These are phyloP conservation scores for Rhyacophila brunnea DNA, from an alignment of 1,140 invertebrate genomes.

Conservation along the genomic window DNA sequence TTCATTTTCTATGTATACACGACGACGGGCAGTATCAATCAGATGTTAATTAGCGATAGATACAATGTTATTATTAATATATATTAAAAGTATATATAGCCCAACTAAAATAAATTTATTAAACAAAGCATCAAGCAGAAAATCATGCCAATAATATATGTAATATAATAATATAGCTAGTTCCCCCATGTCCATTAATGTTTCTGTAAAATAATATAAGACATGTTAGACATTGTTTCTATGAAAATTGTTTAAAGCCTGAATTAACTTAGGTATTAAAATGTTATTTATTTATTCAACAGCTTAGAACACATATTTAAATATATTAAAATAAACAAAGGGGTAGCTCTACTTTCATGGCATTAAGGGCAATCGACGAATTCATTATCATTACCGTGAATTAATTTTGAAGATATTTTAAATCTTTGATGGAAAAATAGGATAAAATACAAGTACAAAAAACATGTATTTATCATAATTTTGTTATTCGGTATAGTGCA, in stretches of 20 bases:
- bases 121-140: constrained; percentile 22
- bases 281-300: constrained; percentile 16
- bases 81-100: constrained; percentile 11
- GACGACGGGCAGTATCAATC: too few relatives aligned
- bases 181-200: constrained; percentile 17
- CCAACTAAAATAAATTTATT: constrained; percentile 1
- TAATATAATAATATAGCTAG: constrained; percentile 14
- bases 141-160: constrained; percentile 20
- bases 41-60: neutral
- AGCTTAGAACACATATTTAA: constrained; percentile 19
- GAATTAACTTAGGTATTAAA: constrained; percentile 12
- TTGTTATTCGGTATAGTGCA: too few relatives aligned
- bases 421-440: too few relatives aligned
- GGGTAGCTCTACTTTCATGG: too few relatives aligned
- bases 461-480: too few relatives aligned
- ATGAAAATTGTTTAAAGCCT: constrained; percentile 4
- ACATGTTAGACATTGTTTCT: constrained; percentile 24
- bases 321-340: too few relatives aligned
- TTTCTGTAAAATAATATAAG: constrained; percentile 25
- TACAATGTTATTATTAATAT: neutral
- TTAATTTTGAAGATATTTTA: too few relatives aligned
- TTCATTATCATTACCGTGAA: too few relatives aligned
- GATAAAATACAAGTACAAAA: too few relatives aligned
- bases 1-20: too few relatives aligned
- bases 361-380: too few relatives aligned